Conservation (phyloP, 64 coral and sea anemone species). For the Porites australiensis region DNA sequence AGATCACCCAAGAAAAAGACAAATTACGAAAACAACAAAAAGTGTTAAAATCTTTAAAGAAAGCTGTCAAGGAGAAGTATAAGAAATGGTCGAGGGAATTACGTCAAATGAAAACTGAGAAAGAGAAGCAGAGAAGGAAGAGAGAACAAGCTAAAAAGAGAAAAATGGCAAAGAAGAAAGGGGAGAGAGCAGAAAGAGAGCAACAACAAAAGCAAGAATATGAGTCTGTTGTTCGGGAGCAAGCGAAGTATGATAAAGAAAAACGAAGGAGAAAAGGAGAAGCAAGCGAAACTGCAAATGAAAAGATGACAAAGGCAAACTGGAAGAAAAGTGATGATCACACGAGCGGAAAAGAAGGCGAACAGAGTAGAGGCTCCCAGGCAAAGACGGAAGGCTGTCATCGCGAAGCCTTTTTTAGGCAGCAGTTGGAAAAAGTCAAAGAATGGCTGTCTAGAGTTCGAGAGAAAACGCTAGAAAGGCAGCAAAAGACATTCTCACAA, state of each 20-base stretch:
- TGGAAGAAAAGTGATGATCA: neutral
- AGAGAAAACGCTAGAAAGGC: neutral
- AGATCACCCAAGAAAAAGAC: slow-evolving; percentile 54
- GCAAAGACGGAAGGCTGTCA: neutral
- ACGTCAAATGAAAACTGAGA: neutral
- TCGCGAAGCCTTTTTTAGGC: neutral
- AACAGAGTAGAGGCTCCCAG: neutral
- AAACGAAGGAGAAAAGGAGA: slow-evolving; percentile 34
- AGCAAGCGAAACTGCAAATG: neutral
- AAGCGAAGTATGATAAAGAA: slow-evolving; percentile 45
- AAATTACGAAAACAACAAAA: slow-evolving; percentile 40
- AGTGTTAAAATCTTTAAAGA: slow-evolving; percentile 43
- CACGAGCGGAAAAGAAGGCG: neutral
- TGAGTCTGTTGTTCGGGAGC: slow-evolving; percentile 41
- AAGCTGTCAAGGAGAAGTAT: slow-evolving; percentile 24
- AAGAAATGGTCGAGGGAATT: slow-evolving; percentile 39
- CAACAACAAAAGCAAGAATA: neutral
- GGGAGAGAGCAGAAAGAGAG: neutral
- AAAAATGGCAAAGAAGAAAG: slow-evolving; percentile 6
- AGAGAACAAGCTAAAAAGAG: neutral
- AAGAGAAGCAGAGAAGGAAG: neutral
- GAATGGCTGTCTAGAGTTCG: slow-evolving; percentile 6
- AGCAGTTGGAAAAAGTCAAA: slow-evolving; percentile 10
- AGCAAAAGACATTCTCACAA: neutral
- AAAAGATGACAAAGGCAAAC: neutral